Percentiles rank a stretch among this genome's conserved stretches.
Evolutionary conservation across 2,797 vertebrate species (phyloP).

Genomic region (Crocidura indochinensis): DNA sequence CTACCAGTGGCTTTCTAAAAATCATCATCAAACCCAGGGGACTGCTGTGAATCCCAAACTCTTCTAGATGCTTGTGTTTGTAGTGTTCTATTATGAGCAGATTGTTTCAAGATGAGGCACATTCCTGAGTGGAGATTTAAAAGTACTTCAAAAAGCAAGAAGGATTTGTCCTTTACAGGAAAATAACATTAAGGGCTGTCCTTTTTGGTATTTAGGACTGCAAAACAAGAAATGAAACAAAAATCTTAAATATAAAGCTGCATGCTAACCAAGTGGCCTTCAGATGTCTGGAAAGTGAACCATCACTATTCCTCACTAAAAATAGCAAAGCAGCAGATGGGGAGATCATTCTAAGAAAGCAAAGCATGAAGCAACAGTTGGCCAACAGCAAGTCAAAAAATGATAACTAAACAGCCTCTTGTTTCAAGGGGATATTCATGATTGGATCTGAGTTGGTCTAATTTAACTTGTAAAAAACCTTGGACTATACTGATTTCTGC

Average conservation of each 20-base stretch:
- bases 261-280: not conserved
- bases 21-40: not conserved
- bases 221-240: conserved; percentile 31
- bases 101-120: conserved; percentile 54
- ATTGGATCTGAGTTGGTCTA: conserved; percentile 24
- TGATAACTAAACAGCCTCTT: not conserved
- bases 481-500: not conserved
- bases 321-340: not conserved
- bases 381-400: not conserved
- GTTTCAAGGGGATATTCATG: conserved; percentile 10
- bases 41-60: not conserved
- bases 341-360: not conserved
- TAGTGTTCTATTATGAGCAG: conserved; percentile 41
- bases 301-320: not conserved
- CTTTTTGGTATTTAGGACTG: not conserved
- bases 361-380: conserved; percentile 16
- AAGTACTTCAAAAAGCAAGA: conserved; percentile 56
- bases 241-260: not conserved
- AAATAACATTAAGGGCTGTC: not conserved
- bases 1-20: not conserved
- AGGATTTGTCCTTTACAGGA: conserved; percentile 13
- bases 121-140: not conserved
- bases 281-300: not conserved
- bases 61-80: not conserved
- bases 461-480: conserved; percentile 1